phyloP scores from a whole-genome alignment of 2,113 vertebrate species.

The Hyla sarda region DNA sequence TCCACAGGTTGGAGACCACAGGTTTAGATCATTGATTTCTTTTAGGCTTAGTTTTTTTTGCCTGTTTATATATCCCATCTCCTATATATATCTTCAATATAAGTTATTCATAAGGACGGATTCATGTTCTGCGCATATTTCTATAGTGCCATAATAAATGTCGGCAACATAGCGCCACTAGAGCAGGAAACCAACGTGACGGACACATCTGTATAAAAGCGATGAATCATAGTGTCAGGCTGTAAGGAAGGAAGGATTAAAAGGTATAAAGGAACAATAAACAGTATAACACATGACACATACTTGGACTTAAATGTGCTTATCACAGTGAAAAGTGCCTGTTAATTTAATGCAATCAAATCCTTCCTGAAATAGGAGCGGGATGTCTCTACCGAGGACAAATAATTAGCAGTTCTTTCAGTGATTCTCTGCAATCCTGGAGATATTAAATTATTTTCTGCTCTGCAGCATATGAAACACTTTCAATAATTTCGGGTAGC shows the following conservation, averaged over 20 bases:
- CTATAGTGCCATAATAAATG: not conserved
- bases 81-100: not conserved
- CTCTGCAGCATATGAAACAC: not conserved
- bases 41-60: not conserved
- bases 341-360: slow-evolving; percentile 49
- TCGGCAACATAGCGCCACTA: not conserved
- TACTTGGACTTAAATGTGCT: slow-evolving; percentile 35
- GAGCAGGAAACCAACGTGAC: not conserved
- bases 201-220: not conserved
- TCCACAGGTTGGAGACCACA: too few relatives aligned
- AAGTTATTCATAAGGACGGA: not conserved
- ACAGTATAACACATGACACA: slow-evolving; percentile 23
- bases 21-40: too few relatives aligned
- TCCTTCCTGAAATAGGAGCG: slow-evolving; percentile 44
- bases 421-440: slow-evolving; percentile 10
- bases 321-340: slow-evolving; percentile 39
- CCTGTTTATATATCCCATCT: not conserved
- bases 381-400: slow-evolving; percentile 12
- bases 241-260: slow-evolving; percentile 29
- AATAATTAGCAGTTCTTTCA: slow-evolving; percentile 35
- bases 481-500: slow-evolving; percentile 13
- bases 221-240: slow-evolving; percentile 7
- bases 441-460: slow-evolving; percentile 17
- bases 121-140: not conserved
- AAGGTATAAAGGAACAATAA: slow-evolving; percentile 17